Conservation (phyloP, 1,140 invertebrate species). For the Leptonema lineaticorne region DNA sequence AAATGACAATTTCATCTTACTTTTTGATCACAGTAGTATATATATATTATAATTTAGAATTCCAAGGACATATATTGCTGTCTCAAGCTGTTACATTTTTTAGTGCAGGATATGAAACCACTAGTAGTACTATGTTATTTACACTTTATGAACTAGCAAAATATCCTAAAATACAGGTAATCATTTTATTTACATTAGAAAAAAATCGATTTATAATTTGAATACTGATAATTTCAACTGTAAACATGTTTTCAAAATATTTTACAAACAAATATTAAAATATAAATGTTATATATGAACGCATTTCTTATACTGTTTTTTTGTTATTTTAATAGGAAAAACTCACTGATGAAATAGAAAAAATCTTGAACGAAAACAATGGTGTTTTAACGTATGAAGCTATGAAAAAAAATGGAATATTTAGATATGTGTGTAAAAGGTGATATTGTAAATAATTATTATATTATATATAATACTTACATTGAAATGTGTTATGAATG, state of each 20-base stretch:
- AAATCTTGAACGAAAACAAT: slow-evolving; percentile 41
- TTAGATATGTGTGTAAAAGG: slow-evolving; percentile 51
- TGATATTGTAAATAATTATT: slow-evolving; percentile 17
- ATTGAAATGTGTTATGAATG: not conserved
- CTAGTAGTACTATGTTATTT: slow-evolving; percentile 57
- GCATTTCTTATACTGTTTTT: not conserved
- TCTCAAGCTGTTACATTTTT: slow-evolving; percentile 63
- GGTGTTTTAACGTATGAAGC: slow-evolving; percentile 46
- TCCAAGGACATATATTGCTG: slow-evolving; percentile 56
- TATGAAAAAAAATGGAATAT: slow-evolving; percentile 48
- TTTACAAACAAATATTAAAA: not conserved
- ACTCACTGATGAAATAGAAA: slow-evolving; percentile 56
- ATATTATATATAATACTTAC: not conserved
- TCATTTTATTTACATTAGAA: not conserved
- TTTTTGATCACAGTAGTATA: not conserved
- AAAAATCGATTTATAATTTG: not conserved
- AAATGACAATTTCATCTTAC: not conserved
- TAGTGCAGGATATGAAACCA: slow-evolving; percentile 64
- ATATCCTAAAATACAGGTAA: slow-evolving; percentile 57
- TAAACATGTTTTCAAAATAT: not conserved
- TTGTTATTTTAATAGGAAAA: slow-evolving; percentile 44
- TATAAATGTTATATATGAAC: not conserved
- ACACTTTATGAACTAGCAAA: slow-evolving; percentile 59
- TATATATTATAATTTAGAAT: slow-evolving; percentile 39
- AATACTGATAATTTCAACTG: not conserved